phyloP scores from a whole-genome alignment of 1,140 invertebrate species.

The Anagrus nilaparvatae region DNA sequence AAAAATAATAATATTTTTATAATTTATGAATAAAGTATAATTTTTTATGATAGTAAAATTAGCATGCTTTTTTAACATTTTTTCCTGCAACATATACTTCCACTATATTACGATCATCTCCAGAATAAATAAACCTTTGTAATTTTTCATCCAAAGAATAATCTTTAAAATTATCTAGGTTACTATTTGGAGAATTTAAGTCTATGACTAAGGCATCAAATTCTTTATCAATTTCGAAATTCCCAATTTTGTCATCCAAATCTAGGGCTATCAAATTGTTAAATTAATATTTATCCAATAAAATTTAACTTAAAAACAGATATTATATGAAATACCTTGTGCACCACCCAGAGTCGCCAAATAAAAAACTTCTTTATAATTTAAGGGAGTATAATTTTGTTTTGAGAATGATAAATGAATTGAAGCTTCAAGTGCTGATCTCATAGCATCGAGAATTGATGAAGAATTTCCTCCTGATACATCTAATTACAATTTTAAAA shows the following conservation, averaged over 20 bases:
- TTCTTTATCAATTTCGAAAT: conserved; percentile 68
- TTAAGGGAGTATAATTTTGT: conserved; percentile 45
- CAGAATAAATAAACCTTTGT: conserved; percentile 72
- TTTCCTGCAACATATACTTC: conserved; percentile 66
- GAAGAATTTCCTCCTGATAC: conserved; percentile 68
- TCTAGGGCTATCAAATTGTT: conserved; percentile 50
- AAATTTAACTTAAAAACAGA: conserved; percentile 5
- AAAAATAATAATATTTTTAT: too few relatives aligned
- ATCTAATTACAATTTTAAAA: conserved; percentile 44
- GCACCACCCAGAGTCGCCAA: conserved; percentile 80
- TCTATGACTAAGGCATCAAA: conserved; percentile 76
- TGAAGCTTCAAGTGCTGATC: conserved; percentile 62
- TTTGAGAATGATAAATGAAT: conserved; percentile 49
- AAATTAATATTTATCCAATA: neutral
- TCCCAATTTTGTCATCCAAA: conserved; percentile 64
- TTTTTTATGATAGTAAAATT: too few relatives aligned
- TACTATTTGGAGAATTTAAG: conserved; percentile 43
- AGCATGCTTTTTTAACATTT: too few relatives aligned
- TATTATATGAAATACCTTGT: conserved; percentile 51
- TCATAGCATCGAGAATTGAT: conserved; percentile 67
- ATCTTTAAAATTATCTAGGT: conserved; percentile 43
- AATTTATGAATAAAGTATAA: too few relatives aligned
- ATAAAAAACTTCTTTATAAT: conserved; percentile 69
- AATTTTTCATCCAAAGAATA: conserved; percentile 50
- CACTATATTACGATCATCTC: conserved; percentile 75